These are phyloP conservation scores for Choloepus didactylus DNA, from an alignment of 2,797 vertebrate genomes.

Conservation along the genomic window DNA sequence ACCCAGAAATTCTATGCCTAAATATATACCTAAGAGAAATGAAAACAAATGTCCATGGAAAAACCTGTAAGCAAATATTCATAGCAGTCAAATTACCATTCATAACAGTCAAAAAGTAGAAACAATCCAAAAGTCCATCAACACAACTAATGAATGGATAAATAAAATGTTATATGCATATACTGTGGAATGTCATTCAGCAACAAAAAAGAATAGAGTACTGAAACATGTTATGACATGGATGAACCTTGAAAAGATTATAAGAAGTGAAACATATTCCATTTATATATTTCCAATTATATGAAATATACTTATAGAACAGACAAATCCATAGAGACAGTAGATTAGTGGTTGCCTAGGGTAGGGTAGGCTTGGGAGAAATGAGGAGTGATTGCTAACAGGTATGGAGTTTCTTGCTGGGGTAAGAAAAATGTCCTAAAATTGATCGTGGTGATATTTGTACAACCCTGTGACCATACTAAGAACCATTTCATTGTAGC, in stretches of 20 bases:
- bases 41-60: not conserved
- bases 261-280: not conserved
- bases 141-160: not conserved
- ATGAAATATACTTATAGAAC: not conserved
- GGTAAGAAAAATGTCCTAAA: too few relatives aligned
- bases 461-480: not conserved
- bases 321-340: not conserved
- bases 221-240: not conserved
- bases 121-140: not conserved
- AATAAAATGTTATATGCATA: not conserved
- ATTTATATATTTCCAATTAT: not conserved
- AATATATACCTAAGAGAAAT: not conserved
- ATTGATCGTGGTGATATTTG: too few relatives aligned
- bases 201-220: not conserved
- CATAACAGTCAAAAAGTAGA: not conserved
- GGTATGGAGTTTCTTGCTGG: too few relatives aligned
- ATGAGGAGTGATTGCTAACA: not conserved
- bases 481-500: not conserved
- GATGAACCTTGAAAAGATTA: not conserved
- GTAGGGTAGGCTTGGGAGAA: not conserved
- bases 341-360: not conserved
- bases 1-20: not conserved
- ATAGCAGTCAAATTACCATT: not conserved
- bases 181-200: not conserved
- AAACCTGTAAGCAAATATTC: not conserved